Percentiles rank a stretch among this genome's conserved stretches.
Conservation (phyloP, 1,140 invertebrate species). For the Nephotettix cincticeps region DNA sequence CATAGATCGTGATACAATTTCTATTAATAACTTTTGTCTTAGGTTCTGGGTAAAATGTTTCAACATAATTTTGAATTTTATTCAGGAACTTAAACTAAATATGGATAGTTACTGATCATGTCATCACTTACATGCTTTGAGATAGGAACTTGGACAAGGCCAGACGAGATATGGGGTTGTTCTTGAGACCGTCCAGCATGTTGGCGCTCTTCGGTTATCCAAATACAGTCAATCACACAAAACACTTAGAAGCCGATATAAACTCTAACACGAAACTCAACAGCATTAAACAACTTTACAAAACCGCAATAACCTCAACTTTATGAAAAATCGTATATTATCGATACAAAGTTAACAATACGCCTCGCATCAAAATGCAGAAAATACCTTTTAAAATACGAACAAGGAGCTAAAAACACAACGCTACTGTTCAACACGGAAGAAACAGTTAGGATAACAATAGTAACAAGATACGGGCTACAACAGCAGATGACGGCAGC, state of each 20-base stretch:
- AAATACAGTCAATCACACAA: too few species aligned
- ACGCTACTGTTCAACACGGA: background rate
- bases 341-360: background rate
- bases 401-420: slow-evolving; percentile 2
- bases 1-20: too few species aligned
- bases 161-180: slow-evolving; percentile 67
- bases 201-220: slow-evolving; percentile 40
- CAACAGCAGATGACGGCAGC: background rate
- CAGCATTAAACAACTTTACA: background rate
- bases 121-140: slow-evolving; percentile 71
- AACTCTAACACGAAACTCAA: background rate
- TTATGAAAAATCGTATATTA: slow-evolving; percentile 6
- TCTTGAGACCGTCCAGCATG: slow-evolving; percentile 69
- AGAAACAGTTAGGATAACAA: background rate
- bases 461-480: background rate
- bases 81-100: too few species aligned
- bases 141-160: slow-evolving; percentile 68
- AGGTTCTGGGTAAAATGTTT: too few species aligned
- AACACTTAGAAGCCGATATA: too few species aligned
- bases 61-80: too few species aligned
- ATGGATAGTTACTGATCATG: too few species aligned
- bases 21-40: too few species aligned
- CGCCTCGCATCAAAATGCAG: background rate
- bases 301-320: background rate
- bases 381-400: background rate